Evolutionary conservation across 2,113 vertebrate genomes (phyloP), one percentile per base, ranked within the genome.

Genomic region (Cardinalis cardinalis): DNA sequence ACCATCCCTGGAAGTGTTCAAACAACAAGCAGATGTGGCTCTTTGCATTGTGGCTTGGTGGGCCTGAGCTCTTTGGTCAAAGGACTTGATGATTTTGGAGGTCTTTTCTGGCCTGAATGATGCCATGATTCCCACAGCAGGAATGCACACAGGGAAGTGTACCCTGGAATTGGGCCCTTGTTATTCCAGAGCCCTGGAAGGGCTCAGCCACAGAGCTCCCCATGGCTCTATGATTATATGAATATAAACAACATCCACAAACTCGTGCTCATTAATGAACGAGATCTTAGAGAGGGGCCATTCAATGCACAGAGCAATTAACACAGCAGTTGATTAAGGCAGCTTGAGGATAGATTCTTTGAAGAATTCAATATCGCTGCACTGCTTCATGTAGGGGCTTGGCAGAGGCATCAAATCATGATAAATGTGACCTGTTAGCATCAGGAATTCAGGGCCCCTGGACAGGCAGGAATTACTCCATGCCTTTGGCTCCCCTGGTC

Each of bases 241-340:
- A 84, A 56, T 71, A 84, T 81, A 81, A 94, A 93, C 10, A 38
- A 74, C 80, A 53, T 74, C 61, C 86, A 90, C 69, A 90, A 86
- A 84, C 66, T 56, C 4, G 1, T 21, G 1, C 60, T 80, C 73
- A 36, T 92, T 88, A 92, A 92, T 87, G 91, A 92, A 88, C 3
- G 46, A 87, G 77, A 81, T 93, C 84, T 93, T 84, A 64, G 69
- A 90, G 49, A 84, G 44, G 28, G 38, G 56, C 87, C 41, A 43
- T 93, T 92, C 83, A 90, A 93, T 89, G 55, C 94, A 88, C 92
- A 90, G 80, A 95, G 89, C 92, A 95, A 95, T 96, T 95, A 93
- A 77, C 89, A 73, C 48, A 77, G 91, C 77, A 93, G 94, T 81
- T 92, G 92, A 95, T 94, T 90, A 74, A 94, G 65, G 89, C 53